phyloP scores from a whole-genome alignment of 2,113 vertebrate species.

The Procavia capensis region DNA sequence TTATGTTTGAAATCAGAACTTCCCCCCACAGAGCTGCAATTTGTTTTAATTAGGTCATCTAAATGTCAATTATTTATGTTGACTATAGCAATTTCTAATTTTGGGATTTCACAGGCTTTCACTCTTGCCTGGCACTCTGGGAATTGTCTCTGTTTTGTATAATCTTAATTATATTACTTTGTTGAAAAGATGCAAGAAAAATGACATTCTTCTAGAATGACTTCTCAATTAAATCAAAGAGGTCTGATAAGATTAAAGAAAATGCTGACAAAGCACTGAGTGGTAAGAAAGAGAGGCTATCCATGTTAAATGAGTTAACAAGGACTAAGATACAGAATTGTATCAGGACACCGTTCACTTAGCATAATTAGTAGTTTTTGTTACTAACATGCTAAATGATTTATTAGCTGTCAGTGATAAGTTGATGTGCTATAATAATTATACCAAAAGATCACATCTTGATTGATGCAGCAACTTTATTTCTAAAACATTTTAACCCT shows the following conservation, averaged over 20 bases:
- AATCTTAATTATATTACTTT: constrained; percentile 82
- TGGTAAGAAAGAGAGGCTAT: constrained; percentile 66
- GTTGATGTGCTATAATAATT: constrained; percentile 64
- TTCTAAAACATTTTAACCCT: constrained; percentile 59
- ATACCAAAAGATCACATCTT: constrained; percentile 57
- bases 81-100: constrained; percentile 78
- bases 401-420: constrained; percentile 76
- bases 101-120: constrained; percentile 51
- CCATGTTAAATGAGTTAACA: constrained; percentile 77
- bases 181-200: constrained; percentile 81
- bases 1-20: constrained; percentile 18
- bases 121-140: constrained; percentile 64
- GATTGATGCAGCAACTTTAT: constrained; percentile 63
- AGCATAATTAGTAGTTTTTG: constrained; percentile 77
- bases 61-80: constrained; percentile 78
- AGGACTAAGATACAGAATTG: constrained; percentile 70
- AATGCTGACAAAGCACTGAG: constrained; percentile 77
- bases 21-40: constrained; percentile 40
- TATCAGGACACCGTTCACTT: constrained; percentile 70
- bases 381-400: constrained; percentile 70
- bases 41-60: constrained; percentile 79
- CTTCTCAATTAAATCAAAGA: constrained; percentile 85
- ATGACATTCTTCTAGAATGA: constrained; percentile 77
- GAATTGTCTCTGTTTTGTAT: constrained; percentile 77
- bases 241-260: constrained; percentile 82